Evolutionary conservation across 2,113 vertebrate genomes (phyloP).

Genomic region (Corythoichthys haematopterus): DNA sequence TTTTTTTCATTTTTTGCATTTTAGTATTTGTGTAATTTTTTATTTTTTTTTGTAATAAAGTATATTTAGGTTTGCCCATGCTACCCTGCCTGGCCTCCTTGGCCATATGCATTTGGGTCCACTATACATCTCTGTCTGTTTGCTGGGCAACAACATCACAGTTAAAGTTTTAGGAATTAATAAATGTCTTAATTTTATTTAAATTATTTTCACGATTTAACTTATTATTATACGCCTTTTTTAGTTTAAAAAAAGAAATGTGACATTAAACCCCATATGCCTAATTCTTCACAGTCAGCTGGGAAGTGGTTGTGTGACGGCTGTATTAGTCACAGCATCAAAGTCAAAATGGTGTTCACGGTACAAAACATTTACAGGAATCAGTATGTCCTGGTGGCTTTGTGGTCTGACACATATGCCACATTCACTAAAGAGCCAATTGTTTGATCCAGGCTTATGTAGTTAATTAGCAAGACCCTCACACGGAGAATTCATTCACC

Average conservation of each 20-base stretch:
- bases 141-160: too few relatives aligned
- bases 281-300: constrained; percentile 18
- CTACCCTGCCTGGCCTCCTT: too few relatives aligned
- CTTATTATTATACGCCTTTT: constrained; percentile 23
- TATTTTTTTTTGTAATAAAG: too few relatives aligned
- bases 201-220: neutral
- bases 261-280: constrained; percentile 39
- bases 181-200: constrained; percentile 27
- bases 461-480: constrained; percentile 18
- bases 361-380: constrained; percentile 56
- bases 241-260: constrained; percentile 45
- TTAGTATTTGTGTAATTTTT: too few relatives aligned
- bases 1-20: too few relatives aligned
- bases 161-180: neutral
- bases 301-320: constrained; percentile 56
- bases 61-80: too few relatives aligned
- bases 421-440: constrained; percentile 18
- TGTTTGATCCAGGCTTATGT: constrained; percentile 32
- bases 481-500: neutral
- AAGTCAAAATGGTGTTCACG: constrained; percentile 47
- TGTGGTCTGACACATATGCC: constrained; percentile 42
- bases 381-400: constrained; percentile 30
- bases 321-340: constrained; percentile 56
- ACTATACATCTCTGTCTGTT: too few relatives aligned
- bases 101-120: too few relatives aligned